Evolutionary conservation across 2,888 invertebrate genomes (phyloP).

Genomic region (Nomada ruficornis): DNA sequence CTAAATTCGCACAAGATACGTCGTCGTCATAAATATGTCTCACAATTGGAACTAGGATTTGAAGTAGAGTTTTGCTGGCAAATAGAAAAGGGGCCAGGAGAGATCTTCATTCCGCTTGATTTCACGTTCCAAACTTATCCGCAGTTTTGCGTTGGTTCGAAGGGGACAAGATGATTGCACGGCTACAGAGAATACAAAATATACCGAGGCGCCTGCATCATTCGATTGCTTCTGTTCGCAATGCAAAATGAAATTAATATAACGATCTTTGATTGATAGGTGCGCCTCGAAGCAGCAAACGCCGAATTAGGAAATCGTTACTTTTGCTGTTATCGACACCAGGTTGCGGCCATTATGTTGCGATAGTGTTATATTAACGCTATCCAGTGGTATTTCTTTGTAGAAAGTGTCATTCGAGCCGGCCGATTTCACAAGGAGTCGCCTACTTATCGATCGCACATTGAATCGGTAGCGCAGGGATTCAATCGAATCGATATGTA

Average conservation of each 20-base stretch:
- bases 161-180: too few species aligned
- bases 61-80: too few species aligned
- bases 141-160: too few species aligned
- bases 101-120: too few species aligned
- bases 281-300: background rate
- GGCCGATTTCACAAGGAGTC: slow-evolving; percentile 50
- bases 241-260: background rate
- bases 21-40: too few species aligned
- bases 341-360: slow-evolving; percentile 40
- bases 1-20: background rate
- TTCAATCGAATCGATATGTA: slow-evolving; percentile 35
- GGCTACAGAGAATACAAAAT: too few species aligned
- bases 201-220: too few species aligned
- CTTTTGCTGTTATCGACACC: slow-evolving; percentile 52
- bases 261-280: slow-evolving; percentile 13
- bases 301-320: slow-evolving; percentile 37
- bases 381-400: slow-evolving; percentile 21
- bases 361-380: slow-evolving; percentile 27
- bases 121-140: too few species aligned
- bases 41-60: too few species aligned
- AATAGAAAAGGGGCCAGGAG: too few species aligned
- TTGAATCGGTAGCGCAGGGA: slow-evolving; percentile 28
- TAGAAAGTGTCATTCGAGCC: slow-evolving; percentile 45
- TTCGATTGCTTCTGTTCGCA: too few species aligned
- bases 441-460: slow-evolving; percentile 6